Evolutionary conservation across 2,797 vertebrate species (phyloP), one percentile per base, ranked within the genome.

Genomic region (Eospalax fontanierii): DNA sequence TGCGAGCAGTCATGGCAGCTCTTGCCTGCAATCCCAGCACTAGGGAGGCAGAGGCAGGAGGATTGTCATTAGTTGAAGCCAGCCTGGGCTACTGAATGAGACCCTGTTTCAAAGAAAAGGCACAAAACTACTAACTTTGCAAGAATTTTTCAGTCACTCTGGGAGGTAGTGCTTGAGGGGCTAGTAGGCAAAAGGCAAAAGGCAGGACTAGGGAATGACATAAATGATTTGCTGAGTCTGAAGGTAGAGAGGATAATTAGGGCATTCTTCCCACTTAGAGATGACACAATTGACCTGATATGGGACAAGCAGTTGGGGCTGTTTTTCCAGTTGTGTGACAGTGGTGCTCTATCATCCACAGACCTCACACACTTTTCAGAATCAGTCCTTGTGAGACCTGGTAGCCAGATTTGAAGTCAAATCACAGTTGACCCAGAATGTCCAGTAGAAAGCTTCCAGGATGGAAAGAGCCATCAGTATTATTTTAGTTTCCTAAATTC

Each of bases 291-390:
- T 82, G 95, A 84, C 89, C 74, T 79, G 79, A 28, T 57, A 93
- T 75, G 73, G 65, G 26, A 24, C 40, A 71, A 86, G 93, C 80
- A 30, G 90, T 90, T 94, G 46, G 92, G 85, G 92, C 94, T 95
- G 97, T 90, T 97, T 96, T 96, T 95, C 94, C 90, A 79, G 93
- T 94, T 71, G 15, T 57, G 46, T 79, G 89, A 88, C 61, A 73
- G 38, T 74, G 59, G 40, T 46, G 0, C 0, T 79, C 11, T 91
- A 79, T 92, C 96, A 96, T 30, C 7, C 38, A 63, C 43, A 79
- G 66, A 84, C 79, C 38, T 90, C 93, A 43, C 74, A 85, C n/a
- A 38, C 28, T 85, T 86, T 94, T 82, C n/a, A 71, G 57, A 22
- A 66, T 38, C 26, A 57, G 30, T 9, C 14, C 54, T 84, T 76